Percentiles rank a stretch among this genome's conserved stretches.
These are phyloP conservation scores for Nephrotoma appendiculata DNA, from an alignment of 2,888 invertebrate species.

Conservation along the genomic window DNA sequence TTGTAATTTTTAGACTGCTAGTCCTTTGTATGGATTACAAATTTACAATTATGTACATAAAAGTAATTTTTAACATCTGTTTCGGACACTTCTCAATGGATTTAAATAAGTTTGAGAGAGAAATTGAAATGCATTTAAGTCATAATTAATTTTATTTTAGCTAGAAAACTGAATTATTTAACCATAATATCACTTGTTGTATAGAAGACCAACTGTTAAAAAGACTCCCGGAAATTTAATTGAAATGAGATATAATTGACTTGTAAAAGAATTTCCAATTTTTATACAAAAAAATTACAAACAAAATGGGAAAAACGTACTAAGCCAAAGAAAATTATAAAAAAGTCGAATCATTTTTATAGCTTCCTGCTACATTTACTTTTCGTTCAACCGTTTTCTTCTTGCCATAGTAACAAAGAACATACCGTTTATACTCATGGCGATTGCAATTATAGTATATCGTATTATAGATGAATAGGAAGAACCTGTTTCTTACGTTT, in stretches of 20 bases:
- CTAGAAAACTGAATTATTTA: too few relatives aligned
- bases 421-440: neutral
- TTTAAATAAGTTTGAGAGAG: too few relatives aligned
- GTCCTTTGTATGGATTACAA: too few relatives aligned
- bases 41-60: too few relatives aligned
- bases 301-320: neutral
- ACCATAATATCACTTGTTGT: neutral
- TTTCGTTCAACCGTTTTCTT: neutral
- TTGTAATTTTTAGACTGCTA: too few relatives aligned
- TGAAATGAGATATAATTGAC: neutral
- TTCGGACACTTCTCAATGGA: too few relatives aligned
- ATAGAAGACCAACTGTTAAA: neutral
- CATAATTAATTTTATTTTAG: too few relatives aligned
- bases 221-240: neutral
- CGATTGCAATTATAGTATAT: neutral
- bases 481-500: neutral
- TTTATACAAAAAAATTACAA: neutral
- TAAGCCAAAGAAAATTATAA: neutral
- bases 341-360: neutral
- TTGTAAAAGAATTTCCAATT: neutral
- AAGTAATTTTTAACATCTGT: too few relatives aligned
- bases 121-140: too few relatives aligned
- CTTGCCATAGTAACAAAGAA: neutral
- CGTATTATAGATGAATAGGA: too few relatives aligned
- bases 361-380: neutral